phyloP scores from a whole-genome alignment of 1,140 invertebrate genomes.

The Cydia amplana region DNA sequence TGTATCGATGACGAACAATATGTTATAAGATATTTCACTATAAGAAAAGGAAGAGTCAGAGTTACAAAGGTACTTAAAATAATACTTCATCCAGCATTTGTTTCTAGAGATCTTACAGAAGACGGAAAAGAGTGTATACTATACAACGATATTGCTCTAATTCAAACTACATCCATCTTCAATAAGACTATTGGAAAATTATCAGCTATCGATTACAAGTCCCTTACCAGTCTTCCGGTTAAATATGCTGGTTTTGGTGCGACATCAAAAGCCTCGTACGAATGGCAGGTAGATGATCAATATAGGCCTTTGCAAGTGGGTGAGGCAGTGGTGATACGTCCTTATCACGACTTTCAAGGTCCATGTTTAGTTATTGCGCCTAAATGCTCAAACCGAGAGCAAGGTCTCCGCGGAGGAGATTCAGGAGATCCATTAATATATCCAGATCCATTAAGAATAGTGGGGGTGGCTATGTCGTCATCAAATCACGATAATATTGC shows the following conservation, averaged over 20 bases:
- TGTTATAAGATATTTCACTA: neutral
- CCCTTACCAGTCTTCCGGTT: neutral
- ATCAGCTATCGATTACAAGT: constrained; percentile 13
- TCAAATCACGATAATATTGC: neutral
- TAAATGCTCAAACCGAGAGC: neutral
- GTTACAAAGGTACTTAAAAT: neutral
- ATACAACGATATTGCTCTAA: neutral
- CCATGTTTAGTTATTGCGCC: neutral
- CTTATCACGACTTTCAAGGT: neutral
- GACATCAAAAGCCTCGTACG: neutral
- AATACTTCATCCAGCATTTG: neutral
- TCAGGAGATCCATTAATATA: neutral
- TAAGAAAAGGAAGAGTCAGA: neutral
- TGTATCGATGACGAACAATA: neutral
- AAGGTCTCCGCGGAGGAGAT: neutral
- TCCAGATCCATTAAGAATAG: neutral
- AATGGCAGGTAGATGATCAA: neutral
- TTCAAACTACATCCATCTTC: neutral
- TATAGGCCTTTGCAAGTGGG: neutral
- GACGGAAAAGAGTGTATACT: neutral
- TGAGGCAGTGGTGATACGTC: neutral
- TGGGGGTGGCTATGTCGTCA: neutral
- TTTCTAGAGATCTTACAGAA: too few species aligned
- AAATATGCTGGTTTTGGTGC: neutral
- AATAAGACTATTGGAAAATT: neutral